These are phyloP conservation scores for Xyliphius kryptos DNA, from an alignment of 2,113 vertebrate genomes.

Conservation along the genomic window DNA sequence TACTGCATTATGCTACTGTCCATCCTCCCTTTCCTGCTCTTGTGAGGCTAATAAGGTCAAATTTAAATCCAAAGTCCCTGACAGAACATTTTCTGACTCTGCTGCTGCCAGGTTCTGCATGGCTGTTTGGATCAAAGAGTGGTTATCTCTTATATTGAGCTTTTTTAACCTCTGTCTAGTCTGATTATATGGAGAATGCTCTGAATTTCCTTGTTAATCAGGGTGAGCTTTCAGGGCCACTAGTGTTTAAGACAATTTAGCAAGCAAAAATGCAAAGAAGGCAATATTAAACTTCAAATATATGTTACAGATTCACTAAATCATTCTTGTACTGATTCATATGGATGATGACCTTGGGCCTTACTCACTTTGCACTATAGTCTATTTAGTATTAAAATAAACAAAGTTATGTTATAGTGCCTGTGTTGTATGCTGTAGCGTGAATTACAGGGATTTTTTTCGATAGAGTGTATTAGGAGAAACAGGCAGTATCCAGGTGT, in stretches of 20 bases:
- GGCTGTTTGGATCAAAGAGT: constrained; percentile 84
- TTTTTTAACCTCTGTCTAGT: constrained; percentile 93
- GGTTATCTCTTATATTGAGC: constrained; percentile 93
- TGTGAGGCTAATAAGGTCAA: constrained; percentile 67
- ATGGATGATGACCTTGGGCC: too few relatives aligned
- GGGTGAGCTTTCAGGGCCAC: constrained; percentile 59
- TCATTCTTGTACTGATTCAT: too few relatives aligned
- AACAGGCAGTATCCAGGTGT: too few relatives aligned
- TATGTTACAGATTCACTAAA: too few relatives aligned
- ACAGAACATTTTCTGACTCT: constrained; percentile 71
- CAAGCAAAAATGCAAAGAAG: constrained; percentile 61
- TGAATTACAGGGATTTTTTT: too few relatives aligned
- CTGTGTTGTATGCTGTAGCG: too few relatives aligned
- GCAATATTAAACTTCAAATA: constrained; percentile 39
- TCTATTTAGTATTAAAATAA: too few relatives aligned
- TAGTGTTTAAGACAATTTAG: constrained; percentile 58
- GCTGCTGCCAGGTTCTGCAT: constrained; percentile 72
- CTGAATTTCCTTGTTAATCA: constrained; percentile 84
- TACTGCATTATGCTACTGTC: constrained; percentile 26
- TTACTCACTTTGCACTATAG: background rate
- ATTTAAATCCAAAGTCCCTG: constrained; percentile 68
- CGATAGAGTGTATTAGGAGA: too few relatives aligned
- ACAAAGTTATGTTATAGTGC: too few relatives aligned
- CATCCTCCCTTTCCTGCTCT: constrained; percentile 40
- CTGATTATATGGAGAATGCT: constrained; percentile 79